These are phyloP conservation scores for Caenorhabditis macrosperma DNA, from an alignment of 2,888 invertebrate genomes.

Conservation along the genomic window DNA sequence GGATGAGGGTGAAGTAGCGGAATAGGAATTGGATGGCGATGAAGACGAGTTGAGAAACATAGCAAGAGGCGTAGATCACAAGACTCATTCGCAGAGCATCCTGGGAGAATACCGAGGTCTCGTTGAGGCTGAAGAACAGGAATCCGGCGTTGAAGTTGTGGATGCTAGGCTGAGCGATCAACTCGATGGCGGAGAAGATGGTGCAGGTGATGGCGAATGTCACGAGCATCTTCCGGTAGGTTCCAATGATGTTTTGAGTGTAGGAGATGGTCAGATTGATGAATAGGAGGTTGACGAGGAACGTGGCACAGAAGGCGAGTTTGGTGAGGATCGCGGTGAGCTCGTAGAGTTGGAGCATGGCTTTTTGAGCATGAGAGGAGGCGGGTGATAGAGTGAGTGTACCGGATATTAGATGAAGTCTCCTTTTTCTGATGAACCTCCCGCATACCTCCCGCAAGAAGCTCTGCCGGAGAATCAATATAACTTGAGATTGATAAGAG, in stretches of 20 bases:
- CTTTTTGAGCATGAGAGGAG: too few species aligned
- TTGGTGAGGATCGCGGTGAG: neutral
- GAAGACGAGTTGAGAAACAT: neutral
- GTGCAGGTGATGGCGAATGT: neutral
- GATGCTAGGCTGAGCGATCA: neutral
- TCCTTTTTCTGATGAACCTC: too few species aligned
- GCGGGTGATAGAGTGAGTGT: too few species aligned
- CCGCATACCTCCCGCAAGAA: too few species aligned
- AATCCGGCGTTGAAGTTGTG: slow-evolving; percentile 1
- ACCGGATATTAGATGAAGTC: too few species aligned
- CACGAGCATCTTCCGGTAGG: neutral
- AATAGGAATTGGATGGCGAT: neutral
- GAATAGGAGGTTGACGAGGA: neutral
- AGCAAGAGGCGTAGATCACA: neutral
- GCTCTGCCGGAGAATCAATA: too few species aligned
- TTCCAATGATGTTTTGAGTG: neutral
- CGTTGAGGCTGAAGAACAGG: neutral
- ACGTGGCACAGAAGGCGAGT: neutral
- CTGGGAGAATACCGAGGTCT: neutral
- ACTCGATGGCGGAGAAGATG: neutral
- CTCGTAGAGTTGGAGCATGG: neutral
- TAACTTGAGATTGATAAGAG: too few species aligned
- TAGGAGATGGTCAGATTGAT: neutral
- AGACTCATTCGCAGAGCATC: neutral
- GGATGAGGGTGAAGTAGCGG: neutral